Conservation (phyloP, 1,140 invertebrate species). For the Galendromus occidentalis region DNA sequence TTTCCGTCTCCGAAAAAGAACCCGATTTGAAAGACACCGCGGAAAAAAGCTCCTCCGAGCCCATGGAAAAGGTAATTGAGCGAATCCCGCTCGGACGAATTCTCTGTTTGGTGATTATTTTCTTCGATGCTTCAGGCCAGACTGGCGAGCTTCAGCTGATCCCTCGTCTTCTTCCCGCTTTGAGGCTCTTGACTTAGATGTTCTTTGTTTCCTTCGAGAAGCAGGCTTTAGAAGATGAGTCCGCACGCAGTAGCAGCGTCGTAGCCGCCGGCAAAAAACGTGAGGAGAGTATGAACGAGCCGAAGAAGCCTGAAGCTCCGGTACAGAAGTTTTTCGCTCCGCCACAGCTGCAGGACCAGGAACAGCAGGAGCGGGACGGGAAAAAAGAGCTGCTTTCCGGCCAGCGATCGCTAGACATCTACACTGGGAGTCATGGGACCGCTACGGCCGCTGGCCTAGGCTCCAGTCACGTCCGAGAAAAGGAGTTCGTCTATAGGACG, state of each 20-base stretch:
- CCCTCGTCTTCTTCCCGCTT: no score
- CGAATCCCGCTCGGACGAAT: no score
- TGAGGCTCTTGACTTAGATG: no score
- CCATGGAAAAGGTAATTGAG: slow-evolving; percentile 6
- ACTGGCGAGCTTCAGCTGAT: background rate
- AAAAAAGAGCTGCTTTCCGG: background rate
- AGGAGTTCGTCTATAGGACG: slow-evolving; percentile 9
- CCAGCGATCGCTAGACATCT: background rate
- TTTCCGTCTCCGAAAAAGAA: no score
- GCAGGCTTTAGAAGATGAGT: no score
- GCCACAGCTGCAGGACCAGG: background rate
- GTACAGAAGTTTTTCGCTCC: background rate
- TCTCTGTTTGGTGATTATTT: no score
- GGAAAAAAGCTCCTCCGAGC: background rate
- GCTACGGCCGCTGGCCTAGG: slow-evolving; percentile 1
- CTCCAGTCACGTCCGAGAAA: background rate
- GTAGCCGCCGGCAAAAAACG: no score
- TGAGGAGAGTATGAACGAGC: no score
- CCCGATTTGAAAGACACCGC: background rate
- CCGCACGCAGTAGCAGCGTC: no score
- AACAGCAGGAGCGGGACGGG: background rate
- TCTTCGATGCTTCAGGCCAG: background rate
- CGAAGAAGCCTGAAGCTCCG: no score
- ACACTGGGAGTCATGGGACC: background rate
- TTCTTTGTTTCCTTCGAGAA: no score